A percentile compares a stretch with the other conserved stretches of the same genome.
Conservation (phyloP, 2,113 vertebrate genomes). For the Thunnus maccoyii region DNA sequence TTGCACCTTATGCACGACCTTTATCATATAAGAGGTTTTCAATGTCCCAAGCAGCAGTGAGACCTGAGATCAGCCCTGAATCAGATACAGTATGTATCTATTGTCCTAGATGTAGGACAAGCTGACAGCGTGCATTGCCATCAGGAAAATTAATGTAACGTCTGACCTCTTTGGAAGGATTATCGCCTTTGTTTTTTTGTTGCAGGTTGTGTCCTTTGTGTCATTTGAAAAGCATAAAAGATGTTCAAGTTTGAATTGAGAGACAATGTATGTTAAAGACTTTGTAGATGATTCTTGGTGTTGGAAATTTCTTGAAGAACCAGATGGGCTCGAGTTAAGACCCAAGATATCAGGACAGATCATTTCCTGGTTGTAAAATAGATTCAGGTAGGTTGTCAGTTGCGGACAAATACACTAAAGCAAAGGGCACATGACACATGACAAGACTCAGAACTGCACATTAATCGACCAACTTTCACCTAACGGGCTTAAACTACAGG, state of each 20-base stretch:
- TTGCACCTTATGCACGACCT: background rate
- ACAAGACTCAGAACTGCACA: too few relatives aligned
- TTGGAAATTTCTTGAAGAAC: too few relatives aligned
- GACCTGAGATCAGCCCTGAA: background rate
- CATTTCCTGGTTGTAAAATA: too few relatives aligned
- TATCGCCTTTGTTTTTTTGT: constrained; percentile 12
- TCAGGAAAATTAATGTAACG: constrained; percentile 60
- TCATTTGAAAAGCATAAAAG: background rate
- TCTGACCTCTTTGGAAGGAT: constrained; percentile 48
- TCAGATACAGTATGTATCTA: background rate
- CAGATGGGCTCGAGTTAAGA: too few relatives aligned
- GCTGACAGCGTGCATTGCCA: constrained; percentile 33
- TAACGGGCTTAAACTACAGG: too few relatives aligned
- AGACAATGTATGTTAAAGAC: too few relatives aligned
- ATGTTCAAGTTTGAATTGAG: background rate
- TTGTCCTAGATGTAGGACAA: constrained; percentile 41
- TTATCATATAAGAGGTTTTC: background rate
- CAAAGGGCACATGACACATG: too few relatives aligned
- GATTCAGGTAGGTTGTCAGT: too few relatives aligned
- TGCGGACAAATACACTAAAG: too few relatives aligned
- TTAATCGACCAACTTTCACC: too few relatives aligned
- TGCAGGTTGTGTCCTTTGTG: background rate
- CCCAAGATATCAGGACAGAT: too few relatives aligned
- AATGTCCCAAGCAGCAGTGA: background rate
- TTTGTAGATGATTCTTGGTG: background rate